These are phyloP conservation scores for Protobothrops mucrosquamatus DNA, from an alignment of 2,113 vertebrate species.

Conservation along the genomic window DNA sequence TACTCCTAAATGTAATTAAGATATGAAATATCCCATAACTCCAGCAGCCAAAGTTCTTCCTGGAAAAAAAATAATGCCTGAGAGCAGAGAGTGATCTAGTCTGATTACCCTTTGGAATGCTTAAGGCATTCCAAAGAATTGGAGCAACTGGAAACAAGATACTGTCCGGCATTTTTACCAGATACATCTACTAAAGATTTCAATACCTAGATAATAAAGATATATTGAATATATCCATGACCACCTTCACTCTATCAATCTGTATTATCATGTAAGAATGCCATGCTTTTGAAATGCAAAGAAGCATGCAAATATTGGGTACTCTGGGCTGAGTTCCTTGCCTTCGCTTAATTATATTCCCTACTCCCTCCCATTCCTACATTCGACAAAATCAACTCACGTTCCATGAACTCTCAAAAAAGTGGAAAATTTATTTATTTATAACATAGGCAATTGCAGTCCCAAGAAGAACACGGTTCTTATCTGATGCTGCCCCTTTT, in stretches of 20 bases:
- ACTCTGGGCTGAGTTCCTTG: neutral
- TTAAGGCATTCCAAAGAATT: neutral
- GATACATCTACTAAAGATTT: neutral
- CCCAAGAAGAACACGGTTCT: conserved; percentile 56
- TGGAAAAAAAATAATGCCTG: neutral
- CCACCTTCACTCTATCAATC: neutral
- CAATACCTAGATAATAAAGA: neutral
- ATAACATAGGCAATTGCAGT: conserved; percentile 61
- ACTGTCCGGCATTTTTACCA: neutral
- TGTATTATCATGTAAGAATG: neutral
- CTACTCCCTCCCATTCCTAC: neutral
- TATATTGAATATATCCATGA: neutral
- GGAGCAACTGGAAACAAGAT: neutral
- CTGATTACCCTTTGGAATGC: neutral
- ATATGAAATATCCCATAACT: neutral
- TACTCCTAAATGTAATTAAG: neutral
- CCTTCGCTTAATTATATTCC: neutral
- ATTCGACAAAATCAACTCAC: neutral
- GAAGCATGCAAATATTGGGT: neutral
- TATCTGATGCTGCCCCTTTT: conserved; percentile 73
- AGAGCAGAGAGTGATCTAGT: neutral
- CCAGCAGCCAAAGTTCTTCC: neutral
- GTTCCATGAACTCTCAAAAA: neutral
- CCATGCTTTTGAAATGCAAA: neutral
- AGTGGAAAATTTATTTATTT: neutral